A percentile compares a stretch with the other conserved stretches of the same genome.
These are phyloP conservation scores for Brachionichthys hirsutus DNA, from an alignment of 2,113 vertebrate genomes.

Conservation along the genomic window DNA sequence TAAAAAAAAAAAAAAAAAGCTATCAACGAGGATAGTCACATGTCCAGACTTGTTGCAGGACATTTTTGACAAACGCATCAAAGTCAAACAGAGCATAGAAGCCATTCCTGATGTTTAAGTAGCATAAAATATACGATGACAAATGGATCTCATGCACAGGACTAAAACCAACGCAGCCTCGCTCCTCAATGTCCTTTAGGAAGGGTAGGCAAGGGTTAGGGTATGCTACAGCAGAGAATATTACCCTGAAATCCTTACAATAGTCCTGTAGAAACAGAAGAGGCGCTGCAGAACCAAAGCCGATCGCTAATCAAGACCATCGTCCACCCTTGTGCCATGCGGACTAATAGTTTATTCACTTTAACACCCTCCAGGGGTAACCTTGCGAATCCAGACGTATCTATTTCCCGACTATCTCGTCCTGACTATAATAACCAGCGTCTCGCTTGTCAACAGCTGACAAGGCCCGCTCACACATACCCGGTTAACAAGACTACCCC, in stretches of 20 bases:
- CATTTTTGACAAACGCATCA: conserved; percentile 36
- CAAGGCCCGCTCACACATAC: conserved; percentile 26
- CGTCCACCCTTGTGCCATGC: too few relatives aligned
- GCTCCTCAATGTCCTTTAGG: too few relatives aligned
- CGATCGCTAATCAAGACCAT: too few relatives aligned
- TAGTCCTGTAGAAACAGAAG: too few relatives aligned
- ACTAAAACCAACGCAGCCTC: conserved; percentile 8
- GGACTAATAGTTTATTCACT: too few relatives aligned
- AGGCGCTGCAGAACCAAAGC: too few relatives aligned
- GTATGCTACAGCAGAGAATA: too few relatives aligned
- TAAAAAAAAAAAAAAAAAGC: conserved; percentile 43
- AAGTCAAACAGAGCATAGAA: conserved; percentile 22
- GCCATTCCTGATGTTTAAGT: conserved; percentile 33
- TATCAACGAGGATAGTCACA: conserved; percentile 36
- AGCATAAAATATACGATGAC: conserved; percentile 6
- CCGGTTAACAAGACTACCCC: conserved; percentile 32
- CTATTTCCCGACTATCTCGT: conserved; percentile 2
- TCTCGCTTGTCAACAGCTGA: conserved; percentile 1
- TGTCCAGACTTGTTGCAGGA: conserved; percentile 46
- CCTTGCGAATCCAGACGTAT: background rate
- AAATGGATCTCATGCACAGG: background rate
- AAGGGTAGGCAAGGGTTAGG: too few relatives aligned
- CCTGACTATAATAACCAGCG: conserved; percentile 19
- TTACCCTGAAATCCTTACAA: too few relatives aligned
- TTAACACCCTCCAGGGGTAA: too few relatives aligned